A percentile compares a stretch with the other conserved stretches of the same genome.
phyloP scores from a whole-genome alignment of 2,797 vertebrate species.

The Lacerta viridis region DNA sequence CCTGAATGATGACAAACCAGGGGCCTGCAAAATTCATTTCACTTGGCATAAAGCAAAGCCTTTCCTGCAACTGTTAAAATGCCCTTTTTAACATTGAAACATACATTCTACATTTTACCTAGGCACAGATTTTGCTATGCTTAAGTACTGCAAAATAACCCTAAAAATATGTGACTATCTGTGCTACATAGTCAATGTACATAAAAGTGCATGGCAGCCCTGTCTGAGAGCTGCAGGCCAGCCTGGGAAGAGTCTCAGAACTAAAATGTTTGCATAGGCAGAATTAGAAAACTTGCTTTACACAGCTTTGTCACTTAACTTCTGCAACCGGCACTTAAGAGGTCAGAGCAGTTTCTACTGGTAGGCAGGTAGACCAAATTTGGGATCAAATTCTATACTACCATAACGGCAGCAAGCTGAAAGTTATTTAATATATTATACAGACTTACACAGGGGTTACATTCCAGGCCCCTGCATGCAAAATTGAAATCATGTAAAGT shows the following conservation, averaged over 20 bases:
- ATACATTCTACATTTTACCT: neutral
- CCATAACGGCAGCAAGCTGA: too few species aligned
- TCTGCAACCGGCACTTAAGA: neutral
- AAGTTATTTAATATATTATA: neutral
- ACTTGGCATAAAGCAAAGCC: neutral
- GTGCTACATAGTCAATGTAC: neutral
- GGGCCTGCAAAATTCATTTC: slow-evolving; percentile 10
- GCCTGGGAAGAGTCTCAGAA: neutral
- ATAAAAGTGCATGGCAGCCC: neutral
- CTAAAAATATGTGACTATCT: neutral
- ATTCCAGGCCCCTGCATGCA: too few species aligned
- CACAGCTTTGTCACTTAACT: neutral
- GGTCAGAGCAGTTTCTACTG: too few species aligned
- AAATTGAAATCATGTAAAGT: too few species aligned
- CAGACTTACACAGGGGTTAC: too few species aligned
- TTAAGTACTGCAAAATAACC: neutral
- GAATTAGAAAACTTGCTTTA: neutral
- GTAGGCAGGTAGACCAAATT: too few species aligned
- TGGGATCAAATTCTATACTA: too few species aligned
- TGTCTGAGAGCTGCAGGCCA: neutral
- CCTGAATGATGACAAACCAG: slow-evolving; percentile 30
- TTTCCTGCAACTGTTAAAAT: slow-evolving; percentile 13
- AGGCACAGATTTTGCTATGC: neutral
- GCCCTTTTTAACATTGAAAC: neutral
- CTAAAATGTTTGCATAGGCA: neutral